phyloP scores from a whole-genome alignment of 2,888 invertebrate species.

The Stenchaetothrips biformis region DNA sequence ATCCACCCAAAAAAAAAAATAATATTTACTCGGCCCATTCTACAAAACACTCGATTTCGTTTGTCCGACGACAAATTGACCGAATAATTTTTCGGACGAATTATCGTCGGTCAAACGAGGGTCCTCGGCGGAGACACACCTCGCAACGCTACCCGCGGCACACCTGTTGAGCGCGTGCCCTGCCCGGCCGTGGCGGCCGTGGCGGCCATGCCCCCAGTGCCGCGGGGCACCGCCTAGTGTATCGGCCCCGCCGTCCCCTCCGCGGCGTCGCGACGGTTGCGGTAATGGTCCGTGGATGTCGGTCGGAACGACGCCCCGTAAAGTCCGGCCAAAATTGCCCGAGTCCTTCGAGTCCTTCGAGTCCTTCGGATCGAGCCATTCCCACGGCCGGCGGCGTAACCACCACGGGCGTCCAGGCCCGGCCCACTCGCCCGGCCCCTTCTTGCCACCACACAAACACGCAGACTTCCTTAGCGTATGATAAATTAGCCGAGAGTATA shows the following conservation, averaged over 20 bases:
- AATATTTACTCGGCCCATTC: too few species aligned
- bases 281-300: not conserved
- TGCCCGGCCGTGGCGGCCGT: not conserved
- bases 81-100: too few species aligned
- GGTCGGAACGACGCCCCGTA: not conserved
- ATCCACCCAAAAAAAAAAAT: too few species aligned
- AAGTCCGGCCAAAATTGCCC: not conserved
- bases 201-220: not conserved
- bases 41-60: too few species aligned
- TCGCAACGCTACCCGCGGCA: not conserved
- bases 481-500: slow-evolving; percentile 16
- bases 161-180: too few species aligned
- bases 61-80: too few species aligned
- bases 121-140: too few species aligned
- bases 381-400: too few species aligned
- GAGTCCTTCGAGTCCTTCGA: not conserved
- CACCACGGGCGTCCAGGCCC: too few species aligned
- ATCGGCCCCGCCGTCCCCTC: not conserved
- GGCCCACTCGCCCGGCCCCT: not conserved
- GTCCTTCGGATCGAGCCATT: too few species aligned
- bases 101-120: too few species aligned
- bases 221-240: not conserved
- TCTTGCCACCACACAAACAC: not conserved
- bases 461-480: not conserved
- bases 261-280: not conserved